phyloP scores from a whole-genome alignment of 2,888 invertebrate genomes.

The Tenodera sinensis region DNA sequence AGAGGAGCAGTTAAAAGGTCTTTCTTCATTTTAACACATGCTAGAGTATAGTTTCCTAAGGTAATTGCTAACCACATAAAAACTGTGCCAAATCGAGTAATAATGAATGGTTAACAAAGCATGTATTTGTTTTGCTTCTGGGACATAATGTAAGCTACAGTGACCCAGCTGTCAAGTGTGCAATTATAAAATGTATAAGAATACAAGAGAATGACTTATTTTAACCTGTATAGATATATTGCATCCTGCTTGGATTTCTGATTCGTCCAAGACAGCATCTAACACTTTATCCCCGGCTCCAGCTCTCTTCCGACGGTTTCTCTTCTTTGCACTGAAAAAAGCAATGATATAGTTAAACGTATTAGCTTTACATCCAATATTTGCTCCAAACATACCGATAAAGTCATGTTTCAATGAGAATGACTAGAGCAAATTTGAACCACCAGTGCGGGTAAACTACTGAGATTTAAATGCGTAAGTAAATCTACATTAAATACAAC shows the following conservation, averaged over 20 bases:
- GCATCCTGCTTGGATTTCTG: conserved; percentile 40
- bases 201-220: not conserved
- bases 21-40: too few relatives aligned
- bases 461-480: not conserved
- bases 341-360: not conserved
- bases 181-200: not conserved
- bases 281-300: conserved; percentile 36
- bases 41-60: too few relatives aligned
- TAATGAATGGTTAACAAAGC: too few relatives aligned
- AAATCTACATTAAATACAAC: not conserved
- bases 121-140: too few relatives aligned
- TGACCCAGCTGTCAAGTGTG: too few relatives aligned
- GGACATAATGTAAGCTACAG: too few relatives aligned
- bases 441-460: not conserved
- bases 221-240: conserved; percentile 58
- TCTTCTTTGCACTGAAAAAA: conserved; percentile 47
- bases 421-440: not conserved
- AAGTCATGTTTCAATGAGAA: not conserved
- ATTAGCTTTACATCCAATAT: not conserved
- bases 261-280: conserved; percentile 35
- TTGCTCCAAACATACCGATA: not conserved
- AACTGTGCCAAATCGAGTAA: too few relatives aligned
- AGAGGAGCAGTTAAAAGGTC: too few relatives aligned
- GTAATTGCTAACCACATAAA: too few relatives aligned
- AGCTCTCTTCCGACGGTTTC: conserved; percentile 48